Conservation (phyloP, 2,113 vertebrate species). For the Xiphias gladius region DNA sequence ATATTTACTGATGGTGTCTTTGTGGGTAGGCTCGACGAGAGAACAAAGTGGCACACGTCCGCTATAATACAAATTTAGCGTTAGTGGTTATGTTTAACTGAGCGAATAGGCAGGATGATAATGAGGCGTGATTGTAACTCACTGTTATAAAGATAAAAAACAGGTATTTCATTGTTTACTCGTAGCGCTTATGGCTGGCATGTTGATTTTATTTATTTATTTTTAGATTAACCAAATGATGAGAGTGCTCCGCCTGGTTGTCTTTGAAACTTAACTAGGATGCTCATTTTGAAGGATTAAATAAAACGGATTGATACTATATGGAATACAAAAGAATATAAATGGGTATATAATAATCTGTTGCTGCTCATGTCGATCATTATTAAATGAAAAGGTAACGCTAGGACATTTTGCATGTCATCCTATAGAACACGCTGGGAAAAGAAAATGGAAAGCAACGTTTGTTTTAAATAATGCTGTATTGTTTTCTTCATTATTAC, state of each 20-base stretch:
- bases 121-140: background rate
- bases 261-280: background rate
- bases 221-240: background rate
- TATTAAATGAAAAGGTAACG: background rate
- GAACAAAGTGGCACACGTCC: background rate
- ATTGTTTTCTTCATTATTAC: background rate
- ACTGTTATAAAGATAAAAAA: background rate
- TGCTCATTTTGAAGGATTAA: accelerated
- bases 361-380: background rate
- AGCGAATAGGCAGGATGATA: background rate
- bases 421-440: background rate
- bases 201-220: background rate
- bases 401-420: background rate
- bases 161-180: background rate
- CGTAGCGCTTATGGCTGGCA: accelerated
- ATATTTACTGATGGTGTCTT: background rate
- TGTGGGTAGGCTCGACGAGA: background rate
- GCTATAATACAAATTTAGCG: background rate
- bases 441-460: background rate
- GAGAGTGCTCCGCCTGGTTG: background rate
- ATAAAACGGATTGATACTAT: background rate
- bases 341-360: background rate
- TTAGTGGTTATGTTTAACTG: background rate
- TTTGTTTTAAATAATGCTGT: background rate
- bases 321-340: background rate